Evolutionary conservation across 2,888 invertebrate genomes (phyloP), one percentile per base, ranked within the genome.

Genomic region (Cosmopolites sordidus): DNA sequence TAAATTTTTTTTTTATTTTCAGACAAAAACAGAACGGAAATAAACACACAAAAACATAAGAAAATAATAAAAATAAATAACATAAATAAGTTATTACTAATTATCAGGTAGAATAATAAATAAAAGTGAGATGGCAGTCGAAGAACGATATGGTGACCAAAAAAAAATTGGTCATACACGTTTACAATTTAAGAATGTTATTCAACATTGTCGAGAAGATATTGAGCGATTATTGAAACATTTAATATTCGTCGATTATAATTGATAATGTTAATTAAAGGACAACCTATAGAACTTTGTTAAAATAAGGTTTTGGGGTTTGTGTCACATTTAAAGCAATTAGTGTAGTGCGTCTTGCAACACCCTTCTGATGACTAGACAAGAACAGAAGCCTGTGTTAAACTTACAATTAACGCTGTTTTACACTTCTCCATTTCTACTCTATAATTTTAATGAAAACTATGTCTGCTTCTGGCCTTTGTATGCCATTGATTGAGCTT

Each of bases 401-500:
- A 12, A 33, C 2, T n/a, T 33, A 11, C 11, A 33, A 33, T 12
- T 6, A 11, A 12, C 33, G n/a, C 11, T 33, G 33, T 5, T 22
- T 5, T 33, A n/a, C 5, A 6, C 12, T 12, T 33, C 33, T 33
- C 3, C 12, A 12, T 6, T 33, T 12, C 4, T 9, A 12, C 5
- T 33, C 33, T 33, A 12, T 12, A 3, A 33, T 33, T 33, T 12
- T 33, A 33, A 9, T 3, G 22, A 8, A 11, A 9, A 16, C 18
- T 39, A 51, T 29, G 17, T 29, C 14, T 40, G 51, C 38, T 56
- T 47, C 67, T 86, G 84, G 1, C 82, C 83, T 39, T 82, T 81
- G 72, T 89, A 90, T 1, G 89, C 87, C 54, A 89, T 68, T 59
- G 84, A 83, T 60, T 85, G 83, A 1, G 82, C 79, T 51, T 78